phyloP scores from a whole-genome alignment of 64 coral and sea anemone genomes.

The Montipora efflorescens region DNA sequence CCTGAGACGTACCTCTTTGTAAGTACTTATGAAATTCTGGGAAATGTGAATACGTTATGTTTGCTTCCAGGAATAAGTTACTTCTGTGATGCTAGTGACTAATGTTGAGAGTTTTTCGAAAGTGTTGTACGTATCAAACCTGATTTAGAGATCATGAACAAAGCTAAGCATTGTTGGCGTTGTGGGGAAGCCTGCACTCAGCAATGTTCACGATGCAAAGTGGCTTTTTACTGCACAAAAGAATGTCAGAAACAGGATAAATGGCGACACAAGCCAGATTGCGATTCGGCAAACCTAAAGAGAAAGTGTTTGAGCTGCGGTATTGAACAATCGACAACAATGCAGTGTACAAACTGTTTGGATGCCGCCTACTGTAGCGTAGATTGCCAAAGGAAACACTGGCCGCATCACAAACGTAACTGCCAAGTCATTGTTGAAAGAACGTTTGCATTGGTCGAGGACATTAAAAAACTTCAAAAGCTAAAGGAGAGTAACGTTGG shows the following conservation, averaged over 20 bases:
- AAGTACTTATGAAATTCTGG: no score
- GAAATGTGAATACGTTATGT: no score
- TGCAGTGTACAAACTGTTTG: slow-evolving; percentile 40
- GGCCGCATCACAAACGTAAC: not conserved
- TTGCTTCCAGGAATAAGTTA: no score
- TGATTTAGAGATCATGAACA: slow-evolving; percentile 1
- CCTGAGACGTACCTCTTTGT: no score
- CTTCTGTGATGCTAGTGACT: no score
- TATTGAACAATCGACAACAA: slow-evolving; percentile 17
- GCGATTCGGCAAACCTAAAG: slow-evolving; percentile 41
- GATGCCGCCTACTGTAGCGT: slow-evolving; percentile 36
- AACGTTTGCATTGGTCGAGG: not conserved
- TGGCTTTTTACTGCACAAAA: slow-evolving; percentile 44
- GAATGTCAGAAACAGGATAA: slow-evolving; percentile 54
- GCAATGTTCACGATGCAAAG: slow-evolving; percentile 27
- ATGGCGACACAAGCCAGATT: slow-evolving; percentile 57
- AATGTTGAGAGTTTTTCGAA: no score
- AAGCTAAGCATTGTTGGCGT: slow-evolving; percentile 20
- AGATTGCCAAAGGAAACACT: slow-evolving; percentile 57
- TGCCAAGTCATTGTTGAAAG: slow-evolving; percentile 16
- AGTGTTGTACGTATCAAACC: not conserved
- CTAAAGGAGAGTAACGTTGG: not conserved
- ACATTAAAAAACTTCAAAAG: not conserved
- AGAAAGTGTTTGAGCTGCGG: slow-evolving; percentile 15
- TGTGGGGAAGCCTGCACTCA: slow-evolving; percentile 7